These are phyloP conservation scores for Drosophila setosimentum DNA, from an alignment of 2,888 invertebrate species.

Conservation along the genomic window DNA sequence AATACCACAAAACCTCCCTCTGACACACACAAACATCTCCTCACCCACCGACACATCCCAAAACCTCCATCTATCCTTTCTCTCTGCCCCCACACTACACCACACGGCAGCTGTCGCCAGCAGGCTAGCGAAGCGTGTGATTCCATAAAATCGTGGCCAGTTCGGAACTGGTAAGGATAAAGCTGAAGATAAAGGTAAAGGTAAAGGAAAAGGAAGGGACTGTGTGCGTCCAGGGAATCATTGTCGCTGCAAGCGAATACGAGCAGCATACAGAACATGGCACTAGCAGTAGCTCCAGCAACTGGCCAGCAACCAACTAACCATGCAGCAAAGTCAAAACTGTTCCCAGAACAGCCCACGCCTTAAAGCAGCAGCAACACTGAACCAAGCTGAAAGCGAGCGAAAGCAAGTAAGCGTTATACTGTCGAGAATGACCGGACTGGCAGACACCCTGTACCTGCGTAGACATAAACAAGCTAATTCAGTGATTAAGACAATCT, in stretches of 20 bases:
- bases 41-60: not conserved
- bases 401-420: not conserved
- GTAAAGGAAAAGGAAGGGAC: not conserved
- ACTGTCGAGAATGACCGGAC: not conserved
- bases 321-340: slow-evolving; percentile 60
- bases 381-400: slow-evolving; percentile 6
- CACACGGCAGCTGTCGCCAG: slow-evolving; percentile 49
- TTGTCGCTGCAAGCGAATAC: slow-evolving; percentile 61
- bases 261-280: slow-evolving; percentile 38
- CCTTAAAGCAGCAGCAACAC: slow-evolving; percentile 10
- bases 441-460: slow-evolving; percentile 1
- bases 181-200: not conserved
- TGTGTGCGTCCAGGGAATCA: slow-evolving; percentile 58
- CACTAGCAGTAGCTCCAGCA: slow-evolving; percentile 6
- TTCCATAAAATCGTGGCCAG: slow-evolving; percentile 71
- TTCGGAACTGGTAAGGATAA: not conserved
- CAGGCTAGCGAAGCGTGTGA: slow-evolving; percentile 70
- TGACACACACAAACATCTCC: not conserved
- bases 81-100: not conserved
- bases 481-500: too few relatives aligned
- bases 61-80: not conserved
- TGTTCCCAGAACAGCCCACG: slow-evolving; percentile 42
- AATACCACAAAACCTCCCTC: slow-evolving; percentile 22
- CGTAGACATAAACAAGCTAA: too few relatives aligned
- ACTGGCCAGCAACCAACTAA: slow-evolving; percentile 45